Conservation (phyloP, 1,140 invertebrate genomes). For the Nomia melanderi region DNA sequence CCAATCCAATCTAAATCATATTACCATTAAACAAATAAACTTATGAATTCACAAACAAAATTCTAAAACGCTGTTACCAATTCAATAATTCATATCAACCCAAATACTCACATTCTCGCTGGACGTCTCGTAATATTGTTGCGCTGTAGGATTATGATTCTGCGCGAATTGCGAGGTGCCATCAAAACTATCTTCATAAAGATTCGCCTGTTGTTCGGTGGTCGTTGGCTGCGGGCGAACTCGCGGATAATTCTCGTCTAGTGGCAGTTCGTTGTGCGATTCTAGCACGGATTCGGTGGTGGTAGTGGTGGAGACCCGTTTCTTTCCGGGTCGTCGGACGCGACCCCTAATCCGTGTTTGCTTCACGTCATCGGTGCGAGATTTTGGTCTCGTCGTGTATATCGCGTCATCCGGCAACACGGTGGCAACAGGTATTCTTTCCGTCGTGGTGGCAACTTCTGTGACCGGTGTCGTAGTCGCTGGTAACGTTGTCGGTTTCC, state of each 20-base stretch:
- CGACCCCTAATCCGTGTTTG: conserved; percentile 59
- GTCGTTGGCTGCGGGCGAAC: conserved; percentile 44
- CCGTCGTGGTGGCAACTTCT: conserved; percentile 50
- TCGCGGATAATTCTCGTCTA: conserved; percentile 76
- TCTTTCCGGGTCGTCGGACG: conserved; percentile 69
- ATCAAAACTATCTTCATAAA: conserved; percentile 66
- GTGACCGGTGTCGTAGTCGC: conserved; percentile 44
- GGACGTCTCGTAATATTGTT: conserved; percentile 43
- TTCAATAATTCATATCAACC: no score
- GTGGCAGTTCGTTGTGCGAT: conserved; percentile 74
- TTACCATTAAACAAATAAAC: no score
- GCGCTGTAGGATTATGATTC: conserved; percentile 14
- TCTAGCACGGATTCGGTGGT: conserved; percentile 71
- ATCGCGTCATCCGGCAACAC: conserved; percentile 55
- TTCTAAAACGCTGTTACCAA: no score
- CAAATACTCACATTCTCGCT: conserved; percentile 62
- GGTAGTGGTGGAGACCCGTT: conserved; percentile 66
- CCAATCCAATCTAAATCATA: no score
- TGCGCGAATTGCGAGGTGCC: conserved; percentile 29
- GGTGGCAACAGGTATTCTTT: conserved; percentile 58
- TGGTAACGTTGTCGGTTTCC: conserved; percentile 50
- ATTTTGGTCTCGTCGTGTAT: conserved; percentile 59
- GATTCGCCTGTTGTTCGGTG: conserved; percentile 34
- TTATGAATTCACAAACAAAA: no score
- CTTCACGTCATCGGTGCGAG: conserved; percentile 61